Evolutionary conservation across 2,888 invertebrate species (phyloP).

Genomic region (Cenopis cana): DNA sequence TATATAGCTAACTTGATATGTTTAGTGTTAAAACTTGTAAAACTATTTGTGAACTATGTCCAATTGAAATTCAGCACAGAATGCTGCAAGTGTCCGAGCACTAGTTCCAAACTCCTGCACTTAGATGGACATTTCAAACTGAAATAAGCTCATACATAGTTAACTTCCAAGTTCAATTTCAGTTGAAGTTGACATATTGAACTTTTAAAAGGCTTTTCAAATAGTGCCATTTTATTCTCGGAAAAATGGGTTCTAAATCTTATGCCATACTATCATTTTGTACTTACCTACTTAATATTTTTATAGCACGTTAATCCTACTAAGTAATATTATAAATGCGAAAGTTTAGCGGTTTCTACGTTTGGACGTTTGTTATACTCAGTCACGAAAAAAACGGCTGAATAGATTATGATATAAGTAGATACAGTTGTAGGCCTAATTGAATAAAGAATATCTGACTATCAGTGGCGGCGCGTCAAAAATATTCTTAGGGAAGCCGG

Average conservation of each 20-base stretch:
- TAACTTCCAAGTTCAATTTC: neutral
- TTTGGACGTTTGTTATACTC: too few relatives aligned
- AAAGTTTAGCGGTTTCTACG: too few relatives aligned
- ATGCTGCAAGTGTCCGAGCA: neutral
- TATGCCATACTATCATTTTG: neutral
- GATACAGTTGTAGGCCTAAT: too few relatives aligned
- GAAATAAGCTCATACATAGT: neutral
- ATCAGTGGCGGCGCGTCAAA: too few relatives aligned
- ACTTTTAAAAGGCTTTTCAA: neutral
- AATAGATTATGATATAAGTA: too few relatives aligned
- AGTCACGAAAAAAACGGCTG: too few relatives aligned
- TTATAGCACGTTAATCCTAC: too few relatives aligned
- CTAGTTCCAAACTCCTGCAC: conserved; percentile 3
- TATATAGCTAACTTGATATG: too few relatives aligned
- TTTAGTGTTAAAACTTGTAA: conserved; percentile 1
- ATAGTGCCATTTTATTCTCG: neutral
- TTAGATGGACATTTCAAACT: conserved; percentile 9
- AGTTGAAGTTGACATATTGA: neutral
- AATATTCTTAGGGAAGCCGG: too few relatives aligned
- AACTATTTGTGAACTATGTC: conserved; percentile 3
- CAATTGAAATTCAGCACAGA: conserved; percentile 2
- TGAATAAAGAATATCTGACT: too few relatives aligned
- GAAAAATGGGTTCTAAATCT: neutral
- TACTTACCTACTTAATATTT: too few relatives aligned
- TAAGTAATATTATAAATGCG: too few relatives aligned